These are phyloP conservation scores for Riparia riparia DNA, from an alignment of 2,113 vertebrate species.

Conservation along the genomic window DNA sequence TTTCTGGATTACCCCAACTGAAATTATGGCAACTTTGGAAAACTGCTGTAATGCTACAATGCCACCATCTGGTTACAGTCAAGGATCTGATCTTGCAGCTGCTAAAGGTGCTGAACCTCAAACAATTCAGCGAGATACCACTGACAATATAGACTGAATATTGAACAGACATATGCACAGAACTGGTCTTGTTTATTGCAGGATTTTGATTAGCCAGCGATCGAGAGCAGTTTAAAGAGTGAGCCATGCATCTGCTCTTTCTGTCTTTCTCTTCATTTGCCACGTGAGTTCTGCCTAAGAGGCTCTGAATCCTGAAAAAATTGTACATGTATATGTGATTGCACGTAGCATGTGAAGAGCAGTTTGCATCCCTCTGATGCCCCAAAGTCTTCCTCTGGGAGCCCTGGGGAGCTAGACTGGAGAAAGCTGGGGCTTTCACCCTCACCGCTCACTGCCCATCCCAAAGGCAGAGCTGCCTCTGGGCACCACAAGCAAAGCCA, in stretches of 20 bases:
- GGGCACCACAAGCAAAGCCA: not conserved
- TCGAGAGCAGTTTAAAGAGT: not conserved
- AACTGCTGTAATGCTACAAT: slow-evolving; percentile 60
- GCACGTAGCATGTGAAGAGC: not conserved
- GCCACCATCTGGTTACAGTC: slow-evolving; percentile 70
- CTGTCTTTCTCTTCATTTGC: not conserved
- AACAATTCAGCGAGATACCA: not conserved
- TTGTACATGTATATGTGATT: not conserved
- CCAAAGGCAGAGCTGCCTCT: not conserved
- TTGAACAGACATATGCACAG: not conserved
- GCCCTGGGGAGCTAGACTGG: rapidly evolving
- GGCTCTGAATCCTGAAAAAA: not conserved
- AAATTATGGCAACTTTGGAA: slow-evolving; percentile 2
- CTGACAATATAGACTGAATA: not conserved
- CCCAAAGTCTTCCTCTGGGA: not conserved
- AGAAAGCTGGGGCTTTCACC: too few species aligned
- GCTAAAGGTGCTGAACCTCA: not conserved
- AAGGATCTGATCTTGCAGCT: slow-evolving; percentile 24
- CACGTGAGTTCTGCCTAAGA: not conserved
- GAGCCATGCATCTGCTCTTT: not conserved
- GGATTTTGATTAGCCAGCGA: slow-evolving; percentile 14
- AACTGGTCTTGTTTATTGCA: not conserved
- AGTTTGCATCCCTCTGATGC: not conserved
- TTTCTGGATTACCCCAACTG: not conserved
- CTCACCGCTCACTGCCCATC: rapidly evolving